A percentile compares a stretch with the other conserved stretches of the same genome.
phyloP scores from a whole-genome alignment of 2,888 invertebrate genomes.

The Oscheius sp. region DNA sequence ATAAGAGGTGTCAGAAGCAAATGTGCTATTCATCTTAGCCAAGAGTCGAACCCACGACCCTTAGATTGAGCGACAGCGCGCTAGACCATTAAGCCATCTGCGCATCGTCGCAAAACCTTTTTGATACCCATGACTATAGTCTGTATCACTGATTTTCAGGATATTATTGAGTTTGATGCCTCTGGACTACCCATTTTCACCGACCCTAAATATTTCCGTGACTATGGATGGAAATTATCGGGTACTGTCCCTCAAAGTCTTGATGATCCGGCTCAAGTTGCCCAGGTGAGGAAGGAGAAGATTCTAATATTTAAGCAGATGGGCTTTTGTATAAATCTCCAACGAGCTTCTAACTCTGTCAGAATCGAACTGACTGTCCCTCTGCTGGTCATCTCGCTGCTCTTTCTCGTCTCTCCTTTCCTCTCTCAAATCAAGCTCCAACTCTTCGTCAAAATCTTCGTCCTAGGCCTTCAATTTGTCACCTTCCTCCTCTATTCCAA shows the following conservation, averaged over 20 bases:
- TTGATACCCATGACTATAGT: not conserved
- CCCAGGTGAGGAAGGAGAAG: slow-evolving; percentile 43
- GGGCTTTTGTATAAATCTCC: slow-evolving; percentile 68
- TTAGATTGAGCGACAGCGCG: not conserved
- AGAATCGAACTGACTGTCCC: slow-evolving; percentile 65
- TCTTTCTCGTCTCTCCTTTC: slow-evolving; percentile 66
- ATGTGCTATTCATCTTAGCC: slow-evolving; percentile 22
- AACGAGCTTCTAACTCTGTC: slow-evolving; percentile 62
- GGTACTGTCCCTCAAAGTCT: slow-evolving; percentile 64
- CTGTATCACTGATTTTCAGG: slow-evolving; percentile 37
- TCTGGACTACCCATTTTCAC: slow-evolving; percentile 69
- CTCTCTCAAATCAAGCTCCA: slow-evolving; percentile 59
- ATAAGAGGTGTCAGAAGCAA: slow-evolving; percentile 27
- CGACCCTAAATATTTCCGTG: slow-evolving; percentile 69
- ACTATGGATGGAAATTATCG: slow-evolving; percentile 67
- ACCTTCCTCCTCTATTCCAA: slow-evolving; percentile 67
- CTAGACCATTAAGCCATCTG: slow-evolving; percentile 6
- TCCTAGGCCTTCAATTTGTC: slow-evolving; percentile 65
- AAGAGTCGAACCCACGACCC: slow-evolving; percentile 5
- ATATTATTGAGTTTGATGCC: slow-evolving; percentile 63
- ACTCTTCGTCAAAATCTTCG: slow-evolving; percentile 62
- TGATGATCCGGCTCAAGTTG: slow-evolving; percentile 60
- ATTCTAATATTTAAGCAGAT: slow-evolving; percentile 43
- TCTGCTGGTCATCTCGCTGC: slow-evolving; percentile 58
- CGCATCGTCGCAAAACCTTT: not conserved